Evolutionary conservation across 1,140 invertebrate species (phyloP), one percentile per base, ranked within the genome.

Genomic region (Micrasema minimum): DNA sequence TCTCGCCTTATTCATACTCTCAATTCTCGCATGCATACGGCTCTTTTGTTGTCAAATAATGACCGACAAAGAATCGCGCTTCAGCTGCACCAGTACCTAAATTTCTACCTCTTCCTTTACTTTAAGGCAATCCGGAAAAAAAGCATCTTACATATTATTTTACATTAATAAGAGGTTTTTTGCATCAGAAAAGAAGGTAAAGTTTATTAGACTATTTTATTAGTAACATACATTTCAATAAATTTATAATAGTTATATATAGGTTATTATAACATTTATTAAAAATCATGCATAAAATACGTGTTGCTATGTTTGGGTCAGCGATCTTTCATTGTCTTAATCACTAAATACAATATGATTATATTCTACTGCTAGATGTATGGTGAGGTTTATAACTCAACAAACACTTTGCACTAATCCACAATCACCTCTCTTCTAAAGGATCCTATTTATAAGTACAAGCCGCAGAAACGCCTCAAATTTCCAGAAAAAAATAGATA

Each of bases 241-340:
- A 46, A 70, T 66, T 50, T 70, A 51, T 41, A 66, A 70, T 64
- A 55, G 55, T 62, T 68, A 66, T 69, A 70, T 55, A 48, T 68
- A 64, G 59, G 50, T 46, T 69, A 72, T 51, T 35, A 66, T 71
- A 75, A 72, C 66, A 71, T 69, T 66, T 50, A 66, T 61, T 69
- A 69, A 61, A 71, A 71, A 69, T 69, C 73, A 75, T 72, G 53
- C 66, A 57, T 71, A 53, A n/a, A n/a, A 61, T 67, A 71, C 65
- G 65, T 74, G 73, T 75, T 75, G 73, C 73, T 75, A 75, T 75
- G 73, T 75, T 75, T 75, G 73, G 73, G 73, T 69, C 70, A 69
- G 72, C 72, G 72, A 74, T 74, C 72, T 74, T 61, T 65, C 55
- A 69, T 46, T 37, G 16, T 20, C 55, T 69, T 61, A 61, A 7